Conservation (phyloP, 2,888 invertebrate species). For the Augochlorella aurata region DNA sequence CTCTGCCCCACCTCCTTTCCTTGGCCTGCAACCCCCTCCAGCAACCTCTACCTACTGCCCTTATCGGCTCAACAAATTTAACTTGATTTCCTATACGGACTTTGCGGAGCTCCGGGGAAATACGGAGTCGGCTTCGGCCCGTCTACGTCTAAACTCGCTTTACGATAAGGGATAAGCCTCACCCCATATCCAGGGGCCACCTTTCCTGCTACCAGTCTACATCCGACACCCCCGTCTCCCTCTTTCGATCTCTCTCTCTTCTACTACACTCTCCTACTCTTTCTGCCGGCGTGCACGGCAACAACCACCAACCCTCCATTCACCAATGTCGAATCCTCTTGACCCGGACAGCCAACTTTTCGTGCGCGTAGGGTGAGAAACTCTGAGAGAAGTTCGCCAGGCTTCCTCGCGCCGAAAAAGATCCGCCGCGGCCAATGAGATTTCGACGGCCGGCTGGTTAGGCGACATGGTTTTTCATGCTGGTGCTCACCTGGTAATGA, state of each 20-base stretch:
- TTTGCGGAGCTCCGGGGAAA: constrained; percentile 77
- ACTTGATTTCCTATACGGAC: constrained; percentile 79
- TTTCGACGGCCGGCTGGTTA: constrained; percentile 27
- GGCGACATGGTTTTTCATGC: neutral
- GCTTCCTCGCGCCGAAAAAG: constrained; percentile 40
- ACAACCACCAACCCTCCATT: constrained; percentile 52
- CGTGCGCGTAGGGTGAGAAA: constrained; percentile 33
- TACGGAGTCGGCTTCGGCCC: constrained; percentile 71
- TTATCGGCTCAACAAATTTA: constrained; percentile 80
- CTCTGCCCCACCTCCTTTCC: neutral
- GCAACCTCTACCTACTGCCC: constrained; percentile 63
- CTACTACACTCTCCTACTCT: neutral
- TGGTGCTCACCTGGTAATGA: neutral
- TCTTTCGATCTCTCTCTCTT: neutral
- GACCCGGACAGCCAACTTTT: constrained; percentile 64
- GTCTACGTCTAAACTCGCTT: constrained; percentile 76
- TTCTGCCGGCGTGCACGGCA: constrained; percentile 19
- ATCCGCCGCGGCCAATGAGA: constrained; percentile 41
- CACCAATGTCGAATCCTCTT: constrained; percentile 65
- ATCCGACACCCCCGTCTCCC: neutral
- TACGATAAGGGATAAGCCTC: constrained; percentile 78
- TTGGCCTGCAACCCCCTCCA: neutral
- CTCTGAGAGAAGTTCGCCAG: constrained; percentile 50
- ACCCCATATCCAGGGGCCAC: constrained; percentile 50
- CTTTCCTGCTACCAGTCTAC: constrained; percentile 25